Base-by-base conservation (phyloP, 2,113 vertebrate genomes). In the Anarhynchus alexandrinus region DNA sequence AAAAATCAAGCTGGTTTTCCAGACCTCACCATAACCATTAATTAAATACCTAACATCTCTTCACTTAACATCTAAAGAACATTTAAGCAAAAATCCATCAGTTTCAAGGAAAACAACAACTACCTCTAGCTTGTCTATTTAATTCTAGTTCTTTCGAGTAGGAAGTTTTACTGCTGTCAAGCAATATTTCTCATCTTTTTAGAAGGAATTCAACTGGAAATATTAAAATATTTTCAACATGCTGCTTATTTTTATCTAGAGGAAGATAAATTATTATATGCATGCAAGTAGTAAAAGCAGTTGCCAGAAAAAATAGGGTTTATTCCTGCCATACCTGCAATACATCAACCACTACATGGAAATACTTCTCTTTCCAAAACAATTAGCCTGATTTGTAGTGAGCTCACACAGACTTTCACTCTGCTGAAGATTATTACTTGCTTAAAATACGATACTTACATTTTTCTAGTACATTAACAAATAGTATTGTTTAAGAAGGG, bases 121-220 rank as follows among this genome's bases (percentile, higher is more conserved):
- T 55, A 76, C 47, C 40, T 72, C 66, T 54, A 70, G 10, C 51
- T 73, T 69, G 49, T 26, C 51, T 69, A 21, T 91, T 94, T 90
- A 93, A 96, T 85, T 79, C 81, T 57, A 65, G 36, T 51, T 90
- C 47, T 71, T 59, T 51, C 47, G 7, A 43, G 43, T 26, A 78
- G 62, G 64, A 88, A 91, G 74, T 59, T 88, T 77, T 88, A 88
- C 42, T 87, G 91, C 87, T 86, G 91, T 88, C 71, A 70, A 86
- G 78, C 59, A 86, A 58, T 32, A 67, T 93, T 95, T 91, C 66
- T 90, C 67, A 40, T 78, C 40, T 81, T 84, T 82, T 5, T 30
- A 93, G 62, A 81, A 81, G 57, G 51, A 91, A 73, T 85, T 94
- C 81, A 85, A 85, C 49, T 93, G 93, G 42, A 96, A 96, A 93